A percentile compares a stretch with the other conserved stretches of the same genome.
These are phyloP conservation scores for Dicaeum eximium DNA, from an alignment of 2,113 vertebrate genomes.

Conservation along the genomic window DNA sequence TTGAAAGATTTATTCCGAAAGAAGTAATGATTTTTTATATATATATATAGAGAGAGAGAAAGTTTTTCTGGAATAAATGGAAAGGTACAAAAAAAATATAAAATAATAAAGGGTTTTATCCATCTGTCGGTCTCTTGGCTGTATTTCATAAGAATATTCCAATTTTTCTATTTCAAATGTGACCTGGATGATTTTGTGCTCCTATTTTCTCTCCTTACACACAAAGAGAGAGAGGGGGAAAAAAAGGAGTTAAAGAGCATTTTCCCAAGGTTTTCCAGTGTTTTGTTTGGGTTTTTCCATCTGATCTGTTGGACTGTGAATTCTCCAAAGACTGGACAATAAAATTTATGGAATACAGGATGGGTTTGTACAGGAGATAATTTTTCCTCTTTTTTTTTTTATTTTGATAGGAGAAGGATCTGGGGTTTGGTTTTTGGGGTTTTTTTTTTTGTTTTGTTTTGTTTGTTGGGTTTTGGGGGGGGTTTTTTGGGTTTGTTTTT, in stretches of 20 bases:
- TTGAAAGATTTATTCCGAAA: constrained; percentile 39
- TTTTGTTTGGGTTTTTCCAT: background rate
- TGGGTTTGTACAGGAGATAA: background rate
- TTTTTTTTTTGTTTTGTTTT: too few relatives aligned
- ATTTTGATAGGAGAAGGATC: background rate
- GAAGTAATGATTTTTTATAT: background rate
- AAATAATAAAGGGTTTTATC: constrained; percentile 10
- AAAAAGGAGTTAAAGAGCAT: background rate
- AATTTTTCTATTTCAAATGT: background rate
- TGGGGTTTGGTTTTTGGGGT: too few relatives aligned
- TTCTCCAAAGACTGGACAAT: background rate
- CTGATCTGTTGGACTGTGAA: background rate
- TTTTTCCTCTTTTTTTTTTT: background rate
- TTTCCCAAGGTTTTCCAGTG: background rate
- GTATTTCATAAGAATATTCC: background rate
- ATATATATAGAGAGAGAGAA: rapidly evolving
- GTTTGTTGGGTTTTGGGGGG: too few relatives aligned
- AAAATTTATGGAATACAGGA: background rate
- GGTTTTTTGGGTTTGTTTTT: too few relatives aligned
- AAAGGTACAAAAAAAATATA: background rate
- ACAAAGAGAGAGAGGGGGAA: background rate
- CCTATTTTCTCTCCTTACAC: background rate
- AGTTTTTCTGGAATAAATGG: constrained; percentile 9
- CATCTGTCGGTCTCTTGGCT: background rate
- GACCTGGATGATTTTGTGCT: background rate